phyloP scores from a whole-genome alignment of 2,797 vertebrate genomes.

The Sebastes jordani region DNA sequence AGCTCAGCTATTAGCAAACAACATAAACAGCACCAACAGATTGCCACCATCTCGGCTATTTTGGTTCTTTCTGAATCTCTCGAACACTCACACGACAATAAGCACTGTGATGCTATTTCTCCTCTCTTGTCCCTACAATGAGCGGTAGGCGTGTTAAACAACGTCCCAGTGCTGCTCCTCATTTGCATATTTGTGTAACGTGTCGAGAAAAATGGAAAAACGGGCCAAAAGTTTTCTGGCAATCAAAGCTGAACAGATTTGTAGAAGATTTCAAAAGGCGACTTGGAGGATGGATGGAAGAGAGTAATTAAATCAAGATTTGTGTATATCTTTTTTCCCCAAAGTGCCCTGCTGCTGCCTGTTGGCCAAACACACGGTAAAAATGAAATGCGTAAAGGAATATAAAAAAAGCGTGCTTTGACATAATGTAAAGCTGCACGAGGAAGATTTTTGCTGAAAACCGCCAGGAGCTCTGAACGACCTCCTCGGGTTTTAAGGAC shows the following conservation, averaged over 20 bases:
- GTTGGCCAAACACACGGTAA: slow-evolving; percentile 20
- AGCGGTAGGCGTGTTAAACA: slow-evolving; percentile 43
- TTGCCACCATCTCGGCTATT: slow-evolving; percentile 47
- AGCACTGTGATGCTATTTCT: slow-evolving; percentile 10
- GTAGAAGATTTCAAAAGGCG: slow-evolving; percentile 48
- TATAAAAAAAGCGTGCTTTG: slow-evolving; percentile 20
- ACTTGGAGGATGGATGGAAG: slow-evolving; percentile 23
- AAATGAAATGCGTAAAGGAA: slow-evolving; percentile 5
- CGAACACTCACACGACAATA: neutral
- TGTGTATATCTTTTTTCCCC: slow-evolving; percentile 32
- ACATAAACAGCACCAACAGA: slow-evolving; percentile 25
- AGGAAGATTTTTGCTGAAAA: slow-evolving; percentile 23
- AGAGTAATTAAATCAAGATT: slow-evolving; percentile 62
- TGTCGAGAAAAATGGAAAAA: slow-evolving; percentile 22
- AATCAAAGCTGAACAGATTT: slow-evolving; percentile 41
- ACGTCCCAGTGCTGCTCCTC: slow-evolving; percentile 17
- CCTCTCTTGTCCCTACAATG: slow-evolving; percentile 32
- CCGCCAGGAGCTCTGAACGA: slow-evolving; percentile 9
- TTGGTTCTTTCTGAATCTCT: neutral
- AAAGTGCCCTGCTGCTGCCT: slow-evolving; percentile 25
- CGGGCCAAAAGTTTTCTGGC: slow-evolving; percentile 33
- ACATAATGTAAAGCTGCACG: neutral
- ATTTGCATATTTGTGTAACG: slow-evolving; percentile 42
- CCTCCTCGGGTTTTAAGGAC: slow-evolving; percentile 15
- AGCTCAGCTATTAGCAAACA: slow-evolving; percentile 9